Percentiles rank a stretch among this genome's conserved stretches.
Evolutionary conservation across 2,113 vertebrate genomes (phyloP).

Genomic region (Riparia riparia): DNA sequence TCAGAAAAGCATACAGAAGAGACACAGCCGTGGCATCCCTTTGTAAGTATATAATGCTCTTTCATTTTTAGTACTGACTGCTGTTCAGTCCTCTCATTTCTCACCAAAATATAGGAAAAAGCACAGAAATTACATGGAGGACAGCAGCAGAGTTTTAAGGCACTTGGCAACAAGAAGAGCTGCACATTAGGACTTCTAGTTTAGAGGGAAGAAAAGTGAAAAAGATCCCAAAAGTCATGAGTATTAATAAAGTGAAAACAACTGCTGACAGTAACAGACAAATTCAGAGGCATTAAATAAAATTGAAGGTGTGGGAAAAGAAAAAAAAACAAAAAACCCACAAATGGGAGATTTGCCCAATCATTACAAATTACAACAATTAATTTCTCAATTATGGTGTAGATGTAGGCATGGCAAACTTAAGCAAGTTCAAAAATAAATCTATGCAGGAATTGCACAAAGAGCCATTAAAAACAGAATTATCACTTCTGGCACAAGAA

Average conservation of each 20-base stretch:
- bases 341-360: background rate
- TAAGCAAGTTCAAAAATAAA: background rate
- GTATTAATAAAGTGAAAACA: background rate
- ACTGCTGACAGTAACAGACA: background rate
- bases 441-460: background rate
- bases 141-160: background rate
- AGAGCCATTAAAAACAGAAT: background rate
- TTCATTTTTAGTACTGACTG: background rate
- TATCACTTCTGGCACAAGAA: background rate
- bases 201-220: background rate
- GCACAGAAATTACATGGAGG: background rate
- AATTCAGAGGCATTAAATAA: background rate
- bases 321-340: background rate
- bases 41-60: background rate
- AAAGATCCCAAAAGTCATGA: background rate
- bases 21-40: background rate
- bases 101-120: background rate
- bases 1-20: background rate
- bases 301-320: background rate
- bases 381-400: background rate
- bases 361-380: background rate
- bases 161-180: background rate
- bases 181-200: background rate
- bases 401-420: background rate
- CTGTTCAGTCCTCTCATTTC: background rate